Base-by-base conservation (phyloP, 2,797 vertebrate genomes). In the Microhierax caerulescens region DNA sequence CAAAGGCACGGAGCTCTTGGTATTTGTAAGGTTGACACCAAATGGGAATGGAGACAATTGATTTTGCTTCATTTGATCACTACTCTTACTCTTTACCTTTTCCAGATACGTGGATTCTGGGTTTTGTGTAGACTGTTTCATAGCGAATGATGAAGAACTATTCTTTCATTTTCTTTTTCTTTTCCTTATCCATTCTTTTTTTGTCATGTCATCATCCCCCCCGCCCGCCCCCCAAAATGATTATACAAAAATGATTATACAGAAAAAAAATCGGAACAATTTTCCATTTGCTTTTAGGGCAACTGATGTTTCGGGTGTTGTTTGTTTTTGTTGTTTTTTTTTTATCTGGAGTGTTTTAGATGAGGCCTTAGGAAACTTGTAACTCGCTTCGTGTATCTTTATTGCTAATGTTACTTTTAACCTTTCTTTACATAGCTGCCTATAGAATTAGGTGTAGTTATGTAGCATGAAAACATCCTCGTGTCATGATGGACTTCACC, bases 121-220 rank as follows among this genome's bases (percentile, higher is more conserved):
- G 0, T 56, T 67, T 70, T 83, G 25, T 78, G 8, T 64, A 32
- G 82, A 67, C 17, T 5, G 4, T 72, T 91, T 34, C 43, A 23
- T 53, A 82, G 32, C 22, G 5, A 81, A 25, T 4, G 11, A 11
- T 65, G 47, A 82, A 50, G 11, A 90, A 69, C 53, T 95, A 20
- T 5, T 82, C 18, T 56, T 56, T 32, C 2, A 47, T 53, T 63
- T 47, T 39, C 13, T 36, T 8, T 22, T 23, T 39, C 14, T 11
- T 7, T 39, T 39, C 37, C 37, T 39, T 39, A 39, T 39, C 37
- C 37, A 39, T 39, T 22, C 11, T 28, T 30, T 9, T 24, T 25
- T 47, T 41, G 8, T 30, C 20, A n/a, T n/a, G n/a, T n/a, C n/a
- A n/a, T n/a, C n/a, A n/a, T n/a, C 41, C 5, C 10, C 1, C 8